Percentiles rank a stretch among this genome's conserved stretches.
These are phyloP conservation scores for Lepeophtheirus salmonis DNA, from an alignment of 1,140 invertebrate genomes.

Conservation along the genomic window DNA sequence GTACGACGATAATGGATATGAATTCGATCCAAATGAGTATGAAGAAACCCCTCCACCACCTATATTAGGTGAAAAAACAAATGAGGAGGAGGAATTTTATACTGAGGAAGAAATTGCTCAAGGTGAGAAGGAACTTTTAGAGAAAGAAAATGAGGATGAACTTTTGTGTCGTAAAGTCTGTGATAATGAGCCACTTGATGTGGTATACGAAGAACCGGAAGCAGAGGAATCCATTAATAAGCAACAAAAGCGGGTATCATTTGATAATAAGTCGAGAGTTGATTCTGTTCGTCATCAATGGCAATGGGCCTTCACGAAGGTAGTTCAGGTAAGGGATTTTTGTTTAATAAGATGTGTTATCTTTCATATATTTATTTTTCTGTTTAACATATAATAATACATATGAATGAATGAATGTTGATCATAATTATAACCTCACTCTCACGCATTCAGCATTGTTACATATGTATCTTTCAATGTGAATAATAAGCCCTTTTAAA, in stretches of 20 bases:
- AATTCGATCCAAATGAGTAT: conserved; percentile 8
- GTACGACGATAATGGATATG: conserved; percentile 12
- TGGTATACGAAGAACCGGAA: not conserved
- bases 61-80: not conserved
- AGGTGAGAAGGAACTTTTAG: not conserved
- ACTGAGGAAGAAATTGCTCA: conserved; percentile 12
- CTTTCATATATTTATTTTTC: not conserved
- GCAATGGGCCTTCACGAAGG: conserved; percentile 16
- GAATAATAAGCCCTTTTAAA: too few species aligned
- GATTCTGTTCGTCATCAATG: conserved; percentile 3
- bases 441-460: too few species aligned
- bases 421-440: too few species aligned
- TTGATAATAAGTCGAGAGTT: not conserved
- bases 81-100: conserved; percentile 15
- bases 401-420: too few species aligned
- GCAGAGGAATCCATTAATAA: not conserved
- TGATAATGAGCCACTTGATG: conserved; percentile 2
- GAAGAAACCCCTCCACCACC: not conserved
- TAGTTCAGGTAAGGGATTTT: conserved; percentile 15
- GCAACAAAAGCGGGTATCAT: not conserved
- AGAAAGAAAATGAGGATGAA: not conserved
- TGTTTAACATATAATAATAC: too few species aligned
- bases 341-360: too few species aligned
- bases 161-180: not conserved
- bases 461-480: too few species aligned